Base-by-base conservation (phyloP, 37 sponge, comb jelly and placozoan species). In the Theonella swinhoei region DNA sequence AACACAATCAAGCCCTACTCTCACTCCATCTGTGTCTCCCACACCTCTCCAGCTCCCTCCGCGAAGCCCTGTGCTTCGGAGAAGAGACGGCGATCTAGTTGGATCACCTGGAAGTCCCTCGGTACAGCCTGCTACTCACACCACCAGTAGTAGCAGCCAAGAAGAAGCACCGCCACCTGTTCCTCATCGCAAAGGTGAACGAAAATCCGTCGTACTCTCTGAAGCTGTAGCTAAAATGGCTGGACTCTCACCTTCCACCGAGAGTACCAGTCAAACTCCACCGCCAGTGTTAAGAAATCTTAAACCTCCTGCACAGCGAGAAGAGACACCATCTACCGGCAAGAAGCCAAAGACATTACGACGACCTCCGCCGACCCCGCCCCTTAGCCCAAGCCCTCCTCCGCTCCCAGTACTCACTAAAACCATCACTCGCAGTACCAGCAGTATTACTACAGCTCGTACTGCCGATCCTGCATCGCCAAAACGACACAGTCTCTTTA, bases 361-460 rank as follows among this genome's bases (percentile, higher is more conserved):
- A 59, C 76, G 76, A 31, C 76, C 61, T 29, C 76, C 76, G 4
- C 76, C 76, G 3, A 76, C 33, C 26, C 82, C 62, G 62, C 61
- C 72, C 35, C 37, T 34, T 17, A 69, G 0, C 24, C 73, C n/a
- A 37, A 23, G 42, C 34, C 54, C 54, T 14, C 54, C 54, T 47
- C 54, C 54, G 11, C 20, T 4, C 34, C 33, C 33, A 1, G 33
- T 20, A 33, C 30, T 20, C 25, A 28, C 33, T 29, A 68, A 32
- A 1, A 68, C 69, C 2, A 31, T 68, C 3, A 33, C 33, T 28
- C 69, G 34, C 30, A 32, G 34, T 5, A 68, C 9, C 20, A 68
- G 19, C 34, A 7, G 24, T 2, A 3, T n/a, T n/a, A 1, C 30
- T 3, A 3, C 2, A 1, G 34, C 9, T 33, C 1, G 34, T 33